Percentiles rank a stretch among this genome's conserved stretches.
Evolutionary conservation across 92 coral and sea anemone species (phyloP).

Genomic region (Palythoa heliodiscus): DNA sequence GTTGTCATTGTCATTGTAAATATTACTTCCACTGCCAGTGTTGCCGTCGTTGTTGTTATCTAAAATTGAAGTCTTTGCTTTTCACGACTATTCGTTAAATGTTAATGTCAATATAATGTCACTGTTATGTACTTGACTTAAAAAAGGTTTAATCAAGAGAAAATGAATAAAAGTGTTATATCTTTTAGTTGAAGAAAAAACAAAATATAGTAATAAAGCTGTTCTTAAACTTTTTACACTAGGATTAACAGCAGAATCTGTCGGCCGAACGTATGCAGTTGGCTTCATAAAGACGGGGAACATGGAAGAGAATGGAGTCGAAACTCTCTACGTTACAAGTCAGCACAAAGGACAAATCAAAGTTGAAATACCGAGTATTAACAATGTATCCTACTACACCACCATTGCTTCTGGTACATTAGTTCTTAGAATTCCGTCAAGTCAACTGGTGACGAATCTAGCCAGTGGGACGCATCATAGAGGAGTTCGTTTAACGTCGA

Average conservation of each 20-base stretch:
- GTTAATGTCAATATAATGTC: neutral
- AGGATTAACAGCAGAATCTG: neutral
- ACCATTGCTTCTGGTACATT: conserved; percentile 25
- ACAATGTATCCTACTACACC: conserved; percentile 23
- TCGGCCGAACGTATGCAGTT: conserved; percentile 6
- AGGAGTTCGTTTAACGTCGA: conserved; percentile 45
- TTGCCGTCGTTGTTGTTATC: neutral
- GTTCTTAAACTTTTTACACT: neutral
- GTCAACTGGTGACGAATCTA: neutral
- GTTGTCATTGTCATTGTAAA: neutral
- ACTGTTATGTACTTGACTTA: neutral
- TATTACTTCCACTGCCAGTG: neutral
- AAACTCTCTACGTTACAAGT: conserved; percentile 25
- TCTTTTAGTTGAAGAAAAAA: neutral
- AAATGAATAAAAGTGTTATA: neutral
- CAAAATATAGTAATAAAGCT: neutral
- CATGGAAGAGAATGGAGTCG: neutral
- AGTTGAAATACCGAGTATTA: conserved; percentile 23
- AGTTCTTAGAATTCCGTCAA: neutral
- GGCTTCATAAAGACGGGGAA: conserved; percentile 27
- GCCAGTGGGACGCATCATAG: conserved; percentile 5
- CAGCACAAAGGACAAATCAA: neutral
- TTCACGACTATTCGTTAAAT: neutral
- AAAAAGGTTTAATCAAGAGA: neutral
- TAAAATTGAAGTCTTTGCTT: neutral